Evolutionary conservation across 2,113 vertebrate species (phyloP).

Genomic region (Paracanthobrama guichenoti): DNA sequence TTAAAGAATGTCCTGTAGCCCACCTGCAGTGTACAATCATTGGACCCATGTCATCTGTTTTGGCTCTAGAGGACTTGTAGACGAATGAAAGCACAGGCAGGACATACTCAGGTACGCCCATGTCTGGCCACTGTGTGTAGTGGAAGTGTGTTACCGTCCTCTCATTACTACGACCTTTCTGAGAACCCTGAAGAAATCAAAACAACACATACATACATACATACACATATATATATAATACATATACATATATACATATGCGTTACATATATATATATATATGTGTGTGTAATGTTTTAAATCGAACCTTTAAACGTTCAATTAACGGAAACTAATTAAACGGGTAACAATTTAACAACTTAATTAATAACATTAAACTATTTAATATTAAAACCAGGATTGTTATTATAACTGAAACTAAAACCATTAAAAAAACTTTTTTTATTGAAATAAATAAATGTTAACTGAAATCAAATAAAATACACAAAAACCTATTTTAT

Average conservation of each 20-base stretch:
- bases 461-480: too few relatives aligned
- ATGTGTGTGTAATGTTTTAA: neutral
- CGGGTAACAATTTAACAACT: too few relatives aligned
- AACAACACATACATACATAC: neutral
- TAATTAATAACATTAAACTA: neutral
- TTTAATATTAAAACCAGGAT: neutral
- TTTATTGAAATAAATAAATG: too few relatives aligned
- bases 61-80: slow-evolving; percentile 83
- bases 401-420: too few relatives aligned
- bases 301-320: too few relatives aligned
- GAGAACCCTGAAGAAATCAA: slow-evolving; percentile 79
- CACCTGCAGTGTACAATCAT: slow-evolving; percentile 95
- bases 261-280: too few relatives aligned
- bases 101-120: slow-evolving; percentile 90
- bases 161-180: slow-evolving; percentile 82
- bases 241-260: too few relatives aligned
- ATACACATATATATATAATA: too few relatives aligned
- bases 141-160: slow-evolving; percentile 88
- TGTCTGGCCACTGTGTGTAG: slow-evolving; percentile 98
- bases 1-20: slow-evolving; percentile 37
- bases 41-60: slow-evolving; percentile 79
- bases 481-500: too few relatives aligned
- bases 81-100: slow-evolving; percentile 91
- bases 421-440: too few relatives aligned
- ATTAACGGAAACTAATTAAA: too few relatives aligned